Evolutionary conservation across 2,888 invertebrate species (phyloP).

Genomic region (Ennomos quercinarius): DNA sequence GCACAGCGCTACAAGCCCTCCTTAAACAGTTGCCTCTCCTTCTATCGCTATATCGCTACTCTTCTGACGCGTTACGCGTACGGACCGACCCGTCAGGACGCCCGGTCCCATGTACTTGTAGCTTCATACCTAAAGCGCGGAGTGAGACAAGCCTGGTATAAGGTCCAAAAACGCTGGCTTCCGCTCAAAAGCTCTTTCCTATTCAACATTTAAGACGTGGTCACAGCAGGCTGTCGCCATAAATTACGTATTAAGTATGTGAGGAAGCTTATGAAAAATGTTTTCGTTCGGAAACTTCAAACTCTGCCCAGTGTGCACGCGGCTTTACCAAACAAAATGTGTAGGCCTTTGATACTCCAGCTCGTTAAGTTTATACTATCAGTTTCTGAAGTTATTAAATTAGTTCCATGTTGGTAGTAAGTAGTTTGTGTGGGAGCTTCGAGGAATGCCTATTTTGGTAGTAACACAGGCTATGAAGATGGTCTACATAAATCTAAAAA

Average conservation of each 20-base stretch:
- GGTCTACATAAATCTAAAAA: no score
- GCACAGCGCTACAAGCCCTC: no score
- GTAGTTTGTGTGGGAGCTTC: conserved; percentile 21
- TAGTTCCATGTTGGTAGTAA: conserved; percentile 33
- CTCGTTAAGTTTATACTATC: conserved; percentile 62
- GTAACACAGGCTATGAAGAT: conserved; percentile 2
- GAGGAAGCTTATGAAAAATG: conserved; percentile 81
- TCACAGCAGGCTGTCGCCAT: conserved; percentile 74
- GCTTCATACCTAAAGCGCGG: no score
- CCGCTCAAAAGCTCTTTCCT: conserved; percentile 55
- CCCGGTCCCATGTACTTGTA: no score
- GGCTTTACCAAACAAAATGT: conserved; percentile 66
- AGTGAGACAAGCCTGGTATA: no score
- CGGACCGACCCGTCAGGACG: no score
- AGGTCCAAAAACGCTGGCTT: conserved; percentile 39
- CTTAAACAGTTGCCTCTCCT: no score
- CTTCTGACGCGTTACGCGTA: no score
- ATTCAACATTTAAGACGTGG: conserved; percentile 77
- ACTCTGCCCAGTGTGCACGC: conserved; percentile 49
- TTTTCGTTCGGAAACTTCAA: conserved; percentile 66
- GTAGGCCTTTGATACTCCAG: conserved; percentile 63
- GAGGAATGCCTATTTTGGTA: conserved; percentile 14
- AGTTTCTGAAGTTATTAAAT: conserved; percentile 57
- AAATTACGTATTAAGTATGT: conserved; percentile 82
- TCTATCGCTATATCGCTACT: no score